Base-by-base conservation (phyloP, 1,140 invertebrate species). In the Myzus persicae region DNA sequence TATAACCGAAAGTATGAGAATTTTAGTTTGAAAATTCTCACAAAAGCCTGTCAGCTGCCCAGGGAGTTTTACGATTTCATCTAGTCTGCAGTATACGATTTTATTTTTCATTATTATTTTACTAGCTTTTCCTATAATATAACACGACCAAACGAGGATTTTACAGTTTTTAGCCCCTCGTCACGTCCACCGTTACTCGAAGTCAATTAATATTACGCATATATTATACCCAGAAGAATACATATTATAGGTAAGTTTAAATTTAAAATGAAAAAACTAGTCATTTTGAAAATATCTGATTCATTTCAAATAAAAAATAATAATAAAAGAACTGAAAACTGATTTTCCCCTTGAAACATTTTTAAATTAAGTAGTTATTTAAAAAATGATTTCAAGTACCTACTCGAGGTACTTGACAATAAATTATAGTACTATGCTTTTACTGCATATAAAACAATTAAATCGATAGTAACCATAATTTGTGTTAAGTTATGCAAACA, bases 31-130 rank as follows among this genome's bases (percentile, higher is more conserved):
- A 89, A 48, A 89, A 36, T 89, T 22, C 9, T 22, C 46, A 89
- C 44, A 36, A 36, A 36, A 85, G 84, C 42, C 38, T 42, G 82
- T 31, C 82, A 84, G 36, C 82, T 42, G 38, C 31, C 31, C 31
- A 46, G 18, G 26, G 42, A 20, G 31, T 87, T 87, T 87, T 87
- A 87, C 44, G 85, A 48, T 46, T 46, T n/a, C 42, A 44, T 48
- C 42, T n/a, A n/a, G 31, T 46, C 85, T n/a, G 7, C 31, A 44
- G 26, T 36, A 48, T 46, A n/a, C 4, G 31, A 84, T 84, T 88
- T 48, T 48, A n/a, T 31, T 46, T 51, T 51, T 89, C 36, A 51
- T 51, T 89, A n/a, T 38, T 89, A 48, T 51, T 89, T 89, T 51
- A 36, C 87, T n/a, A 26, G 44, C 11, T 38, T 24, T 89, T 24